phyloP scores from a whole-genome alignment of 2,113 vertebrate genomes.

The Ginglymostoma cirratum region DNA sequence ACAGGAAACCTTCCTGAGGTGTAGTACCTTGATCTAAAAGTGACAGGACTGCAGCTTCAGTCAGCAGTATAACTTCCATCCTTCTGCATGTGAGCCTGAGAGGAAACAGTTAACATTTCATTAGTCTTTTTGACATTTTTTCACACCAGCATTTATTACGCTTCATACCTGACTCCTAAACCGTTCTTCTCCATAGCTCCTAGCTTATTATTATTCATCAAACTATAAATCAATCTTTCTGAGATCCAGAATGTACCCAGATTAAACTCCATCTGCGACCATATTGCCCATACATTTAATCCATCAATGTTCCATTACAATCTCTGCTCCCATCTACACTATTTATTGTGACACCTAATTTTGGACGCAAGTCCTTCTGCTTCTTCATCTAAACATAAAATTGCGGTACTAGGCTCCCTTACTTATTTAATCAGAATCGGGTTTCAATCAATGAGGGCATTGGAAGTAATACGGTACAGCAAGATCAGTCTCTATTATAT shows the following conservation, averaged over 20 bases:
- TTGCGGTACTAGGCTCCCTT: not conserved
- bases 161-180: too few species aligned
- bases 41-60: not conserved
- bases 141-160: too few species aligned
- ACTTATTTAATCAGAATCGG: not conserved
- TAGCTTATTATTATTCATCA: not conserved
- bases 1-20: not conserved
- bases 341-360: not conserved
- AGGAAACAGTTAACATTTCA: too few species aligned
- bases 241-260: not conserved
- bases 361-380: not conserved
- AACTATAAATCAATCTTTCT: not conserved
- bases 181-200: too few species aligned
- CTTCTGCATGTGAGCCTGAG: not conserved
- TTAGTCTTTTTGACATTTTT: too few species aligned
- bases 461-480: not conserved
- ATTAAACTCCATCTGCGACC: not conserved
- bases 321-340: not conserved
- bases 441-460: not conserved
- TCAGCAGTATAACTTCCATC: not conserved
- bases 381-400: not conserved
- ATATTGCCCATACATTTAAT: not conserved
- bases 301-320: not conserved
- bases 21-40: not conserved
- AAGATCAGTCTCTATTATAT: not conserved